Base-by-base conservation (phyloP, 2,797 vertebrate genomes). In the Anguilla pacifica region DNA sequence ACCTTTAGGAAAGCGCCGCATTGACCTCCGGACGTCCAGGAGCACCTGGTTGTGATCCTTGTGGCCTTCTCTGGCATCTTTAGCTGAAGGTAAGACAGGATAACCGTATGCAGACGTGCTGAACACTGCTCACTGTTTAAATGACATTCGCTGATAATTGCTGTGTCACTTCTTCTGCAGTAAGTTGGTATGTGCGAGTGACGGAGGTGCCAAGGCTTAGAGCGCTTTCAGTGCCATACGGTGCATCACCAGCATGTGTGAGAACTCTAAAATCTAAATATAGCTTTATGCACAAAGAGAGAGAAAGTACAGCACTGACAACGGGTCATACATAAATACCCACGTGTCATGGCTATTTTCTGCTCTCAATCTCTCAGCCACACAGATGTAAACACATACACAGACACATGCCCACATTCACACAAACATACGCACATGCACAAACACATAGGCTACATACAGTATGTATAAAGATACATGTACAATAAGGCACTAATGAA, bases 1-100 rank as follows among this genome's bases (percentile, higher is more conserved):
- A 97, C 97, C 96, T 95, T 93, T 94, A 0, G 97, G 97, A 84
- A 97, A 97, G n/a, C 97, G 93, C 84, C 96, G 95, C 92, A 96
- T 93, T 17, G 97, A 97, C 85, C 97, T 95, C 17, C 91, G 93
- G 86, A 97, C 97, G 88, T 97, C 97, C 86, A 97, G 92, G 53
- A 96, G 91, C 77, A 97, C 97, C 91, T 97, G 97, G 91, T 95
- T 96, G 90, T 93, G 96, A 92, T 97, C 97, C 86, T 95, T 96
- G 92, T 97, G 97, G 91, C 94, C 93, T 88, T 95, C 92, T 39
- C 96, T 92, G 35, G 95, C 92, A 91, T 95, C 92, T 91, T 92
- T 95, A 28, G 95, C 97, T 97, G 86, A 10, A 46, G 53, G 35
- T 77, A 81, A 84, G 22, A 72, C 2, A 19, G 43, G 10, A 70